These are phyloP conservation scores for Leuciscus idus DNA, from an alignment of 2,113 vertebrate species.

Conservation along the genomic window DNA sequence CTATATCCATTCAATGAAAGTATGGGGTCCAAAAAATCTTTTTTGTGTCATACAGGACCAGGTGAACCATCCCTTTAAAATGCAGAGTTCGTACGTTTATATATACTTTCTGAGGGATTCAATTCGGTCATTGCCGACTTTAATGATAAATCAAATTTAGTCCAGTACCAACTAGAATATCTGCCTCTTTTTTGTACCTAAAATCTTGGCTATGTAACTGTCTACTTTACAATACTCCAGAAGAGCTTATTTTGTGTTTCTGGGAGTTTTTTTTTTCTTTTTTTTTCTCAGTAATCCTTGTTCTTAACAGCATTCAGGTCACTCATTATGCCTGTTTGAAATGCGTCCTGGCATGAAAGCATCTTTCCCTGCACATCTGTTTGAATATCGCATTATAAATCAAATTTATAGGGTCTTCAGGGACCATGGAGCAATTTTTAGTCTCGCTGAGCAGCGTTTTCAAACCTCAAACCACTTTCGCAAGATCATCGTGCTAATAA, in stretches of 20 bases:
- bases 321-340: constrained; percentile 48
- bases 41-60: background rate
- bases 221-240: constrained; percentile 29
- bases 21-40: background rate
- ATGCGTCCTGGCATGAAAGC: constrained; percentile 13
- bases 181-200: background rate
- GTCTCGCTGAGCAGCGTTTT: background rate
- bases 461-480: background rate
- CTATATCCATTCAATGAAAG: background rate
- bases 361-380: constrained; percentile 44
- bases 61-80: background rate
- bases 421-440: background rate
- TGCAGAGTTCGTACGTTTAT: background rate
- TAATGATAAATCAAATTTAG: background rate
- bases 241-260: constrained; percentile 39
- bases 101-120: background rate
- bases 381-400: constrained; percentile 39
- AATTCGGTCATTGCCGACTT: background rate
- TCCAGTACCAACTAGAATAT: background rate
- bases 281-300: constrained; percentile 36
- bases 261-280: background rate
- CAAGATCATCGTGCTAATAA: constrained; percentile 12
- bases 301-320: constrained; percentile 36
- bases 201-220: constrained; percentile 31
- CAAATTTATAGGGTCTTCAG: constrained; percentile 23